These are phyloP conservation scores for Circaetus cinerascens DNA, from an alignment of 2,113 vertebrate genomes.

Conservation along the genomic window DNA sequence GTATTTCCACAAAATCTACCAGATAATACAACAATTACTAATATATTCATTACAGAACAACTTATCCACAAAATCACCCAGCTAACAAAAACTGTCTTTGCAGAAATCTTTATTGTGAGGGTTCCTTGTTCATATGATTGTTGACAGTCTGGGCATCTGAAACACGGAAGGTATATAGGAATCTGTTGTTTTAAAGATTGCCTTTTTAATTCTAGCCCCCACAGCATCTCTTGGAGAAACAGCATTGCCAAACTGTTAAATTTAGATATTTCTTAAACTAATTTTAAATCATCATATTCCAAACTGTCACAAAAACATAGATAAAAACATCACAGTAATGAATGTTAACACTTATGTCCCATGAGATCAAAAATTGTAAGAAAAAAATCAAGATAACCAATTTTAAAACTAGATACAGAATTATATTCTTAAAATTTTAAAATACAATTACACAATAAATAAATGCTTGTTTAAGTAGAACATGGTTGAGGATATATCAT, in stretches of 20 bases:
- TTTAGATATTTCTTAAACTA: neutral
- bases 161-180: fast-evolving
- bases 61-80: neutral
- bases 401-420: neutral
- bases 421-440: neutral
- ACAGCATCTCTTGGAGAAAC: neutral
- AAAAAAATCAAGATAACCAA: neutral
- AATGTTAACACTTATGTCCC: neutral
- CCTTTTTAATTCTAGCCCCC: neutral
- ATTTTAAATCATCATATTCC: neutral
- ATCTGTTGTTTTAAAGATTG: neutral
- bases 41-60: neutral
- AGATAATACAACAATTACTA: neutral
- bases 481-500: neutral
- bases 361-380: neutral
- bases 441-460: neutral
- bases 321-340: neutral
- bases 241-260: neutral
- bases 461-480: too few relatives aligned
- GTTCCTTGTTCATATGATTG: neutral
- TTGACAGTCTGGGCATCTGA: neutral
- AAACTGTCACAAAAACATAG: neutral
- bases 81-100: neutral
- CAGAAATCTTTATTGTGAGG: neutral
- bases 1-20: neutral